phyloP scores from a whole-genome alignment of 2,113 vertebrate genomes.

The Zosterops borbonicus region DNA sequence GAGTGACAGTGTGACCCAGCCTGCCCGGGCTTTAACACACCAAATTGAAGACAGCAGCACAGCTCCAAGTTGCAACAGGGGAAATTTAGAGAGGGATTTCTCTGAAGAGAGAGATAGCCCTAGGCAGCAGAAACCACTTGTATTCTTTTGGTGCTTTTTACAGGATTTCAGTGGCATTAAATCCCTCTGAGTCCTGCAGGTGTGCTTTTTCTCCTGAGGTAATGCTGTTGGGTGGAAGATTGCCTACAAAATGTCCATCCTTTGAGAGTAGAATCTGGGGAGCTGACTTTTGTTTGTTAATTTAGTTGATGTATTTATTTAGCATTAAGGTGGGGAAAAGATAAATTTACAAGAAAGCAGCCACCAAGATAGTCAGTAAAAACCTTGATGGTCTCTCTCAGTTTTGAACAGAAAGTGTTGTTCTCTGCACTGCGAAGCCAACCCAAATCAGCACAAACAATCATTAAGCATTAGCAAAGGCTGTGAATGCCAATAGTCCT shows the following conservation, averaged over 20 bases:
- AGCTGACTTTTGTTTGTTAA: not conserved
- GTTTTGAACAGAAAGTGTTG: constrained; percentile 41
- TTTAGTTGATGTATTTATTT: not conserved
- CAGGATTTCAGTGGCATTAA: not conserved
- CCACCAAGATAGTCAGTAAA: not conserved
- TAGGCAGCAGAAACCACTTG: not conserved
- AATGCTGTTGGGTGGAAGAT: not conserved
- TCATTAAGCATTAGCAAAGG: constrained; percentile 71
- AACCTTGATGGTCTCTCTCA: not conserved
- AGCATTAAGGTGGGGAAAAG: not conserved
- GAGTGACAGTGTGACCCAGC: not conserved
- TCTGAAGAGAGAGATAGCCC: not conserved
- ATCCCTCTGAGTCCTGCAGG: not conserved
- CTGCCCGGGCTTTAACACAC: not conserved
- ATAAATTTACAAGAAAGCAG: not conserved
- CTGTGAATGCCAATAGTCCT: constrained; percentile 33
- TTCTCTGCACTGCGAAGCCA: constrained; percentile 37
- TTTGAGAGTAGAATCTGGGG: not conserved
- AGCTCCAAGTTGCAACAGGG: rapidly evolving
- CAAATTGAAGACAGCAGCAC: not conserved
- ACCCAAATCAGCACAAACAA: constrained; percentile 67
- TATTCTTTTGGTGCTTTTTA: constrained; percentile 1
- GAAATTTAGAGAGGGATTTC: not conserved
- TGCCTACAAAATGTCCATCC: not conserved
- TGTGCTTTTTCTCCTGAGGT: not conserved